Base-by-base conservation (phyloP, 2,113 vertebrate genomes). In the Alces alces region DNA sequence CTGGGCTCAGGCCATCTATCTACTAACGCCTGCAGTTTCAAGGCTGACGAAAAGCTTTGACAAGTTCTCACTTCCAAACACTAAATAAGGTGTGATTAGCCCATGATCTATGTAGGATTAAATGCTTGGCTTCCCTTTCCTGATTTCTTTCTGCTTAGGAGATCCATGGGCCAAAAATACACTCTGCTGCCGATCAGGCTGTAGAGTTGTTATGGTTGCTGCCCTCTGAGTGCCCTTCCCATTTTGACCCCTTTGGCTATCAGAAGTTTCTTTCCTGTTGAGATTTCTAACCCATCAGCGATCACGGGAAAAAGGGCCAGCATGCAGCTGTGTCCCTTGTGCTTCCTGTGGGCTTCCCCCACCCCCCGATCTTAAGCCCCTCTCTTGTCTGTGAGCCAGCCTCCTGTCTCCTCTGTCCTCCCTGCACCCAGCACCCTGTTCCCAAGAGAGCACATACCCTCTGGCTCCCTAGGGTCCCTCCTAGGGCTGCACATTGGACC, bases 201-300 rank as follows among this genome's bases (percentile, higher is more conserved):
- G 15, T 43, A 8, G 57, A 89, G 79, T 54, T 21, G 15, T 86
- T 45, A 23, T 50, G 88, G 58, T 83, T 57, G 36, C 93, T 97
- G 97, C 57, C 97, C 97, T 97, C 82, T n/a, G n/a, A 9, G 57
- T 95, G 97, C 87, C 91, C 97, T 98, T 97, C 97, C 96, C 89
- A 50, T 96, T 94, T 93, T 92, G 93, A 96, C 73, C 96, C 86
- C 60, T 76, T 86, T 87, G 73, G 64, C 97, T 97, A 97, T 98
- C 97, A 97, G 73, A 79, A 85, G 21, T 92, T 92, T 96, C 94
- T 97, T 98, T 98, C 97, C 97, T 97, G 98, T 96, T 97, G 88
- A 85, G 94, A 64, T 78, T 95, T 97, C 91, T 89, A 97, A 83
- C 25, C 85, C 45, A 79, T 80, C 92, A 93, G 33, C 58, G 36